phyloP scores from a whole-genome alignment of 2,797 vertebrate species.

The Prionace glauca region DNA sequence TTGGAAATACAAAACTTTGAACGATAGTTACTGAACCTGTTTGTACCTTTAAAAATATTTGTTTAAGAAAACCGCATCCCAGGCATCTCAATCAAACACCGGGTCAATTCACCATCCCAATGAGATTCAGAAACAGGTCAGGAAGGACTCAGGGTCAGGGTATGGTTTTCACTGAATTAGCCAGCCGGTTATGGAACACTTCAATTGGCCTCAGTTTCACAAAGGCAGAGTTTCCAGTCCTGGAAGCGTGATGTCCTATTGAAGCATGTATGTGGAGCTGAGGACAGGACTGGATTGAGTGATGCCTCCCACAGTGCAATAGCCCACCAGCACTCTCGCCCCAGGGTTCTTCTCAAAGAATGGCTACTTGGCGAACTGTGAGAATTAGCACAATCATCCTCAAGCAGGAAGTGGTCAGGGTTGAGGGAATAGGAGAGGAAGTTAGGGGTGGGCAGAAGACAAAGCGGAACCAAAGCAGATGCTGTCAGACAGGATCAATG shows the following conservation, averaged over 20 bases:
- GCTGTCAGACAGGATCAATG: not conserved
- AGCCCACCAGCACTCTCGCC: not conserved
- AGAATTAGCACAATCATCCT: not conserved
- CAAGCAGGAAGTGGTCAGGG: not conserved
- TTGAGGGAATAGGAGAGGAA: not conserved
- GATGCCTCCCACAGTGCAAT: not conserved
- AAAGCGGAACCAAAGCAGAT: not conserved
- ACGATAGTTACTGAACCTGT: not conserved
- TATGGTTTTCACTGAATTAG: not conserved
- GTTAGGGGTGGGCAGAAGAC: not conserved
- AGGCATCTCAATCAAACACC: not conserved
- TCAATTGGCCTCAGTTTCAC: not conserved
- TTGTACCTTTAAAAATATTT: not conserved
- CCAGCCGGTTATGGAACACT: not conserved
- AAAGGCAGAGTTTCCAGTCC: not conserved
- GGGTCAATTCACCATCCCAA: not conserved
- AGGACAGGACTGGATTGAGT: not conserved
- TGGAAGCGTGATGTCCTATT: no score
- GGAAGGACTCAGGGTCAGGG: not conserved
- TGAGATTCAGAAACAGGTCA: not conserved
- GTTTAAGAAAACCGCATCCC: not conserved
- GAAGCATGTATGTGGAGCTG: not conserved
- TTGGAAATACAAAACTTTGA: not conserved
- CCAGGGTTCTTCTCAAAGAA: not conserved
- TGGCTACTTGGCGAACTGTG: not conserved